phyloP scores from a whole-genome alignment of 2,888 invertebrate species.

The Ectemnius continuus region DNA sequence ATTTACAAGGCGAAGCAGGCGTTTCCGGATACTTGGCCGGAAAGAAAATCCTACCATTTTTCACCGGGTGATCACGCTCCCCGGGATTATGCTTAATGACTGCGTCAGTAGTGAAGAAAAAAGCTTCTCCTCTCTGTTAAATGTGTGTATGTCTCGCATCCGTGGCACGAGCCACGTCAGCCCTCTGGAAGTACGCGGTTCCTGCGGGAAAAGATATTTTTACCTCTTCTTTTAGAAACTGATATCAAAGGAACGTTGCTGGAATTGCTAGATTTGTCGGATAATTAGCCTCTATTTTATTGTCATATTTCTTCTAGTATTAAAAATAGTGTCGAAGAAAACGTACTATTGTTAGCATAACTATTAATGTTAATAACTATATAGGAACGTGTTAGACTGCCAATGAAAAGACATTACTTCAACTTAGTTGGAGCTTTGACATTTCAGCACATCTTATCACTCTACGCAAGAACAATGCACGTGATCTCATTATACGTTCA shows the following conservation, averaged over 20 bases:
- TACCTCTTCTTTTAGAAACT: neutral
- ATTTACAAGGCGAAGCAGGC: slow-evolving; percentile 65
- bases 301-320: no score
- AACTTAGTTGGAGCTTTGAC: no score
- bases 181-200: neutral
- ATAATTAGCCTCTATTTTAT: no score
- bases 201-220: neutral
- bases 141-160: no score
- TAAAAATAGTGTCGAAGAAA: no score
- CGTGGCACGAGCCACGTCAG: neutral
- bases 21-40: slow-evolving; percentile 65
- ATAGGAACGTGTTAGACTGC: no score
- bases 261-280: no score
- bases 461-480: slow-evolving; percentile 14
- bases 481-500: slow-evolving; percentile 29
- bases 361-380: no score
- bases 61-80: slow-evolving; percentile 32
- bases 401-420: no score
- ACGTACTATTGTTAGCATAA: no score
- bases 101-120: slow-evolving; percentile 37
- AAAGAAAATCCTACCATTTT: slow-evolving; percentile 27
- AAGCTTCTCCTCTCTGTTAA: slow-evolving; percentile 20
- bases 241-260: no score
- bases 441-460: no score
- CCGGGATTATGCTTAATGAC: slow-evolving; percentile 54